Evolutionary conservation across 2,113 vertebrate genomes (phyloP).

Genomic region (Anarhynchus alexandrinus): DNA sequence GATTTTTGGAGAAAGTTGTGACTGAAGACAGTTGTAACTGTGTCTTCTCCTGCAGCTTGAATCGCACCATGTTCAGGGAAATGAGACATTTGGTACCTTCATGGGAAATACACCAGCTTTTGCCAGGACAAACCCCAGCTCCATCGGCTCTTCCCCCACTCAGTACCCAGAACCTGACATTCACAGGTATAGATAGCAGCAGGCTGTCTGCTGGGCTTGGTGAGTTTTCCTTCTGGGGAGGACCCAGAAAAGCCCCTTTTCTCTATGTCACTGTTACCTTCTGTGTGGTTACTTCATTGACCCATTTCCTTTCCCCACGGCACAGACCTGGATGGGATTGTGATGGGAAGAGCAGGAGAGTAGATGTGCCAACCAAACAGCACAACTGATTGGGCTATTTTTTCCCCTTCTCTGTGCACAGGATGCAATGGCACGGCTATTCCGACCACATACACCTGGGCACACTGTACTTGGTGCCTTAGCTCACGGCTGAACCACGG

Average conservation of each 20-base stretch:
- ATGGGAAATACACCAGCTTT: background rate
- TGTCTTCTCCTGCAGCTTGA: fast-evolving
- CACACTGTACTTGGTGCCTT: fast-evolving
- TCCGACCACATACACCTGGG: background rate
- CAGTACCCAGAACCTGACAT: background rate
- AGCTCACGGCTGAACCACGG: background rate
- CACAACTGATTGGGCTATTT: fast-evolving
- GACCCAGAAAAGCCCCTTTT: background rate
- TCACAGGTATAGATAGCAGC: background rate
- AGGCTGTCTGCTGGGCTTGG: background rate
- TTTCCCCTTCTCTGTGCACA: background rate
- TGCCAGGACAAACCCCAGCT: background rate
- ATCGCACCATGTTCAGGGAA: background rate
- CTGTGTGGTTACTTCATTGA: background rate
- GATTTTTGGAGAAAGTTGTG: background rate
- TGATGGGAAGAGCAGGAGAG: background rate
- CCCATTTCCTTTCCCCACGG: fast-evolving
- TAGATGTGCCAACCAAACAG: background rate
- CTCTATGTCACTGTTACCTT: background rate
- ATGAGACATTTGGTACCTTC: background rate
- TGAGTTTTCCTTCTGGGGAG: background rate
- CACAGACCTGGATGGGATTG: background rate
- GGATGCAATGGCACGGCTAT: background rate
- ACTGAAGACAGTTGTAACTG: background rate
- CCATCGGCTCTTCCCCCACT: background rate